phyloP scores from a whole-genome alignment of 2,888 invertebrate species.

The Euphydryas editha region DNA sequence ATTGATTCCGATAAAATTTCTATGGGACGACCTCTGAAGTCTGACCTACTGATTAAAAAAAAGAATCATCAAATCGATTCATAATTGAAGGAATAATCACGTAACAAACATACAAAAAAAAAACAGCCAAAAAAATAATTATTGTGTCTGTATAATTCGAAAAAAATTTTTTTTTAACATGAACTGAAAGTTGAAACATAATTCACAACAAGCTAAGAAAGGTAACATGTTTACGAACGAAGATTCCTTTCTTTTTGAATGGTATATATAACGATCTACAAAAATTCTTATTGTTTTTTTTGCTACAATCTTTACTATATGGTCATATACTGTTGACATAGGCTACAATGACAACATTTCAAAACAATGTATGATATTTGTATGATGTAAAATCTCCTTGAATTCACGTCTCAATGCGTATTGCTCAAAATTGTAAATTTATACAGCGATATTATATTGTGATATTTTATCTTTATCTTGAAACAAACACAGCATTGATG shows the following conservation, averaged over 20 bases:
- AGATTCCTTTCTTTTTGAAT: background rate
- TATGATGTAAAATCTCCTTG: slow-evolving; percentile 51
- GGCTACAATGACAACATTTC: slow-evolving; percentile 41
- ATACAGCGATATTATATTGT: slow-evolving; percentile 1
- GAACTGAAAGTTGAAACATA: background rate
- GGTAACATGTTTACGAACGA: background rate
- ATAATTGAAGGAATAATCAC: too few relatives aligned
- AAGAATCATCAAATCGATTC: too few relatives aligned
- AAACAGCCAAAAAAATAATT: too few relatives aligned
- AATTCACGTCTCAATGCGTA: slow-evolving; percentile 31
- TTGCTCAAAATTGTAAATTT: slow-evolving; percentile 6
- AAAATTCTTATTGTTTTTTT: slow-evolving; percentile 6
- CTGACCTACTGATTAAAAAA: too few relatives aligned
- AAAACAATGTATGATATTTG: slow-evolving; percentile 44
- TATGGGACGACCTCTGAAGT: too few relatives aligned
- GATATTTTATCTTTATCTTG: slow-evolving; percentile 4
- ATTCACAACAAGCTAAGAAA: background rate
- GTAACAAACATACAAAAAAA: too few relatives aligned
- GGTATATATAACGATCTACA: slow-evolving; percentile 2
- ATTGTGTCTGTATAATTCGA: too few relatives aligned
- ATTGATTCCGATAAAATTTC: too few relatives aligned
- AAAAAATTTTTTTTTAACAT: too few relatives aligned
- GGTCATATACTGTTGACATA: background rate
- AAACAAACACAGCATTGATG: background rate
- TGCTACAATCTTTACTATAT: slow-evolving; percentile 13